Evolutionary conservation across 2,797 vertebrate species (phyloP), one percentile per base, ranked within the genome.

Genomic region (Sebastes variabilis): DNA sequence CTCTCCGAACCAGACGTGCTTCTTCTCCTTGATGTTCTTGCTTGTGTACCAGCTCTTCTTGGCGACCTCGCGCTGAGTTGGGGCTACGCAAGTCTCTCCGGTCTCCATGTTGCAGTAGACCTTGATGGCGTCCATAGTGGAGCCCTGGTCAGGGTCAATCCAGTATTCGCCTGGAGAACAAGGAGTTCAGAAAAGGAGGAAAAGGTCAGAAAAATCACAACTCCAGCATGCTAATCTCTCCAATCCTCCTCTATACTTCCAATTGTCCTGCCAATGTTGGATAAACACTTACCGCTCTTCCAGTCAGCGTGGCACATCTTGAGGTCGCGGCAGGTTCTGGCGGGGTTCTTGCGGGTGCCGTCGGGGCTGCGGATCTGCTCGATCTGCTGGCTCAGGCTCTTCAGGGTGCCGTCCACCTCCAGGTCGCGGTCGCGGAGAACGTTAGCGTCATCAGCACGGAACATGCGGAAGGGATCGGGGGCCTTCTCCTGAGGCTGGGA

Each of bases 221-320:
- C 27, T 5, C 16, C 11, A 58, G 1, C 18, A 52, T 18, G 22
- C 6, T 46, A 32, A 7, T 32, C 34, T 18, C 14, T 46, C 12
- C 7, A 52, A 55, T 36, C 24, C 9, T 38, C 34, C 61, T 65
- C 14, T 25, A 65, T 11, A 25, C 22, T 46, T 46, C 46, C 36
- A 38, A 66, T 18, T 27, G 8, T 34, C 59, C 9, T 5, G 27
- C 54, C 22, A 25, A 6, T 38, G n/a, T 7, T 20, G 6, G 14
- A n/a, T 27, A 25, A 46, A 66, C 38, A 72, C 71, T 34, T 81
- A 99, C 98, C 98, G 83, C 98, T 99, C 97, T 99, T 98, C 98
- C 98, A 99, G 93, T 99, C 97, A 0, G 97, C 96, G 77, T 99
- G 98, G 97, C 98, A 99, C 98, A 99, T 99, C 96, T 97, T 99